Conservation (phyloP, 2,113 vertebrate genomes). For the Sialia sialis region DNA sequence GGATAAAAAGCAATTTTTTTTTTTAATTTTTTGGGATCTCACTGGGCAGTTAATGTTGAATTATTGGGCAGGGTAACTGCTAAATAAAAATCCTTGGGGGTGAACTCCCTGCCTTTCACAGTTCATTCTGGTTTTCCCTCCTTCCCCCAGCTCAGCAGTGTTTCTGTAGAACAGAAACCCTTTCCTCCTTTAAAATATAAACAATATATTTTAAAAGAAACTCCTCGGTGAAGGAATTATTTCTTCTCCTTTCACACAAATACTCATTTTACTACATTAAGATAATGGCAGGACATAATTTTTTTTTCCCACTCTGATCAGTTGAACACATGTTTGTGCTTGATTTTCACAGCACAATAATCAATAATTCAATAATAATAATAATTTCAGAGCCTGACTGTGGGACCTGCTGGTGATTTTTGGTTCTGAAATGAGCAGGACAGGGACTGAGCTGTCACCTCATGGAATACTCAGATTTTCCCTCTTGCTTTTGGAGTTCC, state of each 20-base stretch:
- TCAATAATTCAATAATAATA: no score
- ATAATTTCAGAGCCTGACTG: neutral
- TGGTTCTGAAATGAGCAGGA: neutral
- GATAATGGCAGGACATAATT: neutral
- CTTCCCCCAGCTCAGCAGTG: fast-evolving
- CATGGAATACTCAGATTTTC: neutral
- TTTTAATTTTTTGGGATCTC: neutral
- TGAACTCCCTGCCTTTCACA: neutral
- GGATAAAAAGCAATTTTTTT: no score
- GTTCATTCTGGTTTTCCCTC: neutral
- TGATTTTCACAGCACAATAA: neutral
- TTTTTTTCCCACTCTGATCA: neutral
- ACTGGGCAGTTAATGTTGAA: neutral
- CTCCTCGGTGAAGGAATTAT: neutral
- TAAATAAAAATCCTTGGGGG: neutral
- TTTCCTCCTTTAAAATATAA: neutral
- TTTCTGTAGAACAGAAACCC: neutral
- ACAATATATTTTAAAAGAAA: neutral
- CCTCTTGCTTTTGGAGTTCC: neutral
- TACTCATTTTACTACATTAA: neutral
- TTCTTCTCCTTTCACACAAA: neutral
- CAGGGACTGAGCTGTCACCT: neutral
- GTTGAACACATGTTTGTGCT: neutral
- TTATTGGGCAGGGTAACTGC: neutral
- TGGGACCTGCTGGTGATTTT: neutral